Percentiles rank a stretch among this genome's conserved stretches.
Evolutionary conservation across 2,113 vertebrate genomes (phyloP).

Genomic region (Macrotis lagotis): DNA sequence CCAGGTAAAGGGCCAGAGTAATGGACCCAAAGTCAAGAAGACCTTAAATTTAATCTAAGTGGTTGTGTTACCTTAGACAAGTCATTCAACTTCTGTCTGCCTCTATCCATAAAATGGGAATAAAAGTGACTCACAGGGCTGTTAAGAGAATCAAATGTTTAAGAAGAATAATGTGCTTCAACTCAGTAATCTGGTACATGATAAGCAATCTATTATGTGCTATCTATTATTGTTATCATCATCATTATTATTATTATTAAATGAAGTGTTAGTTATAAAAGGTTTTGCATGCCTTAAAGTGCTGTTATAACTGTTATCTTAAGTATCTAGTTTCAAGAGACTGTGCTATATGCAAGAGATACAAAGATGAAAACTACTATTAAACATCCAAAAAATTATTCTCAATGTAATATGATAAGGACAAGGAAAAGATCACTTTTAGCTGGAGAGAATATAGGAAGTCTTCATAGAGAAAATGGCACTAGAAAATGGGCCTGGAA

Average conservation of each 20-base stretch:
- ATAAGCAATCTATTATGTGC: neutral
- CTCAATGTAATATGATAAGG: neutral
- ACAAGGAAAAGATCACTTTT: constrained; percentile 10
- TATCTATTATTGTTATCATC: neutral
- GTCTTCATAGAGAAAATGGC: neutral
- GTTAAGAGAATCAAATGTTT: neutral
- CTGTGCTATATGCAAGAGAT: neutral
- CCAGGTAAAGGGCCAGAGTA: neutral
- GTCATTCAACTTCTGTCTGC: neutral
- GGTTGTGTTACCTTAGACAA: neutral
- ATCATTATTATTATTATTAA: neutral
- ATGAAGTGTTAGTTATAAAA: neutral
- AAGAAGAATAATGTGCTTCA: neutral
- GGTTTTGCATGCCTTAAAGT: neutral
- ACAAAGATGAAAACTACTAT: neutral
- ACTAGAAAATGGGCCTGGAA: neutral
- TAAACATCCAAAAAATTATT: neutral
- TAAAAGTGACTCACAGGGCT: neutral
- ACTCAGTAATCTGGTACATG: neutral
- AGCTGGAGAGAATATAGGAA: neutral
- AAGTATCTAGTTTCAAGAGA: neutral
- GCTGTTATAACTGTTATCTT: neutral
- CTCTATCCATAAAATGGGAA: neutral
- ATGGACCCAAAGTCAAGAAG: neutral
- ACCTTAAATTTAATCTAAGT: neutral